Percentiles rank a stretch among this genome's conserved stretches.
phyloP scores from a whole-genome alignment of 2,113 vertebrate genomes.

The Dolichotis patagonum region DNA sequence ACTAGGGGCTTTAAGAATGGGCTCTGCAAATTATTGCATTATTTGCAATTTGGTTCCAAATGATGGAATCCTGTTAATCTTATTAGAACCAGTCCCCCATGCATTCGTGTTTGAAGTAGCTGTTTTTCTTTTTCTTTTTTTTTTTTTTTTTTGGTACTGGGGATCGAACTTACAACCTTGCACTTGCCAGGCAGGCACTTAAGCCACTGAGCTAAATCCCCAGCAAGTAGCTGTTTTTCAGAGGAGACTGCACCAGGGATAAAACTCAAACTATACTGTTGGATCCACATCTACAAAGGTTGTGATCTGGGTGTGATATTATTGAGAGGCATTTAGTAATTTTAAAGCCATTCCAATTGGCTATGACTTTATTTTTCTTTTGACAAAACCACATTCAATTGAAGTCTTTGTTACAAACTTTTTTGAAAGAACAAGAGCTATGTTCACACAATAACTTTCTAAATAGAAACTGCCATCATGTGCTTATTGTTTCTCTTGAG shows the following conservation, averaged over 20 bases:
- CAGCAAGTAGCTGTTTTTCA: too few species aligned
- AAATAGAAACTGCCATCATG: constrained; percentile 66
- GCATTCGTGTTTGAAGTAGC: neutral
- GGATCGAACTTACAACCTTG: too few species aligned
- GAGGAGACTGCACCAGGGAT: neutral
- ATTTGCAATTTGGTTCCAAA: constrained; percentile 34
- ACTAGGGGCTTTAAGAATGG: constrained; percentile 4
- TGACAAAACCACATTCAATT: constrained; percentile 48
- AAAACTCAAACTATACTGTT: neutral
- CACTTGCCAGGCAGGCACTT: too few species aligned
- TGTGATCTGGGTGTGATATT: constrained; percentile 52
- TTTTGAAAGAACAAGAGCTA: constrained; percentile 60
- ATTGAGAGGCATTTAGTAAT: constrained; percentile 39
- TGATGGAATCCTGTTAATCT: neutral
- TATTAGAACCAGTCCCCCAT: neutral
- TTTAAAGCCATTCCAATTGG: constrained; percentile 46
- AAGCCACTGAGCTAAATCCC: too few species aligned
- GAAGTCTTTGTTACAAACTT: constrained; percentile 55
- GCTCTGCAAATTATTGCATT: constrained; percentile 33
- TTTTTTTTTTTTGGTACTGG: too few species aligned
- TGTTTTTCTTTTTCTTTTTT: too few species aligned
- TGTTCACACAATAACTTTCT: constrained; percentile 66
- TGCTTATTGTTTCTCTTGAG: constrained; percentile 72
- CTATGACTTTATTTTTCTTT: constrained; percentile 50
- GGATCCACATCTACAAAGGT: neutral